Percentiles rank a stretch among this genome's conserved stretches.
Conservation (phyloP, 2,888 invertebrate genomes). For the Mycogona germanica region DNA sequence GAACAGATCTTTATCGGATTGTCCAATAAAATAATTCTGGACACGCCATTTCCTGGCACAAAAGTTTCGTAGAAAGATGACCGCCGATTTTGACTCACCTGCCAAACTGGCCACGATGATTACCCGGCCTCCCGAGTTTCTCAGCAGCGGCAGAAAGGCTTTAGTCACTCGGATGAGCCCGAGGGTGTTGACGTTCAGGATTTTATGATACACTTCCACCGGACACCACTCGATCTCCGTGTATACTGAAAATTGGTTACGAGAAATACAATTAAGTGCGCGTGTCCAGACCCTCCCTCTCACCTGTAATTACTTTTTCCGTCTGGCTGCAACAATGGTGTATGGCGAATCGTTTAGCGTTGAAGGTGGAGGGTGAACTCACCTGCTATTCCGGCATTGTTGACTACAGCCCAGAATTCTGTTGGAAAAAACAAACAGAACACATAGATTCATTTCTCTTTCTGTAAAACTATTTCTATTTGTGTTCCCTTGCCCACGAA, state of each 20-base stretch:
- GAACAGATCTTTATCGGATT: background rate
- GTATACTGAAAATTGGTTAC: too few relatives aligned
- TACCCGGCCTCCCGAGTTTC: constrained; percentile 28
- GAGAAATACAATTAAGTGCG: too few relatives aligned
- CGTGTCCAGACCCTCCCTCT: too few relatives aligned
- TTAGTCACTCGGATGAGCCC: constrained; percentile 32
- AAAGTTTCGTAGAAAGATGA: too few relatives aligned
- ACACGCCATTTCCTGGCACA: too few relatives aligned
- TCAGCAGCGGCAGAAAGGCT: constrained; percentile 30
- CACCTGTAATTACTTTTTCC: too few relatives aligned
- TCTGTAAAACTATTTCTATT: too few relatives aligned
- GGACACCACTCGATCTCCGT: constrained; percentile 40
- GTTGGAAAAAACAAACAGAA: constrained; percentile 1
- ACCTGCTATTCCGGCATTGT: constrained; percentile 42
- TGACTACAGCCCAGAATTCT: constrained; percentile 34
- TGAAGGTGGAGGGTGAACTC: too few relatives aligned
- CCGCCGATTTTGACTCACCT: constrained; percentile 24
- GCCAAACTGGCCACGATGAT: constrained; percentile 31
- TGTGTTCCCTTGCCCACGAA: too few relatives aligned
- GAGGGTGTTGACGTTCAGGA: constrained; percentile 31
- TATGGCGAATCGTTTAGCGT: too few relatives aligned
- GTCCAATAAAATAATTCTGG: background rate
- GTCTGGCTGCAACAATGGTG: too few relatives aligned
- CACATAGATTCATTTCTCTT: background rate
- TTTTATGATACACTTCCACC: constrained; percentile 32